Evolutionary conservation across 2,888 invertebrate genomes (phyloP), one percentile per base, ranked within the genome.

Genomic region (Apodemia hepburni): DNA sequence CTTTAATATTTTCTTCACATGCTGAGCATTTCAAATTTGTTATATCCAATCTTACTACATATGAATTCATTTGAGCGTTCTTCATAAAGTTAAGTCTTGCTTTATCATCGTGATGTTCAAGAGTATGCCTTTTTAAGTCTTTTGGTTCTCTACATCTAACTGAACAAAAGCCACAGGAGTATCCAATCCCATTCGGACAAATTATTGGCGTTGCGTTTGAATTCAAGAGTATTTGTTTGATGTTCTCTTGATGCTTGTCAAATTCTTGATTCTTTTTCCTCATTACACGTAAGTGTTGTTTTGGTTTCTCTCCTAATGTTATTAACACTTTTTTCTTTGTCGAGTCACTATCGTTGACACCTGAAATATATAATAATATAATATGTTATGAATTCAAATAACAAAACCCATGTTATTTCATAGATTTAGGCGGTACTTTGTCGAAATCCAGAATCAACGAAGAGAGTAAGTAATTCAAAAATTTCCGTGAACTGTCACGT

Each of bases 201-300:
- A 82, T 75, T 7, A 88, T 81, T 0, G 83, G 84, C 0, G 87
- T 85, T 0, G 86, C 85, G 67, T 86, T 88, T 0, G 87, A 72
- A 35, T 69, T 71, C 0, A 62, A 60, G 33, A 74, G 66, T 3
- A 87, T 75, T 0, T 77, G 77, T 59, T 72, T 75, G 2, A 86
- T 80, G 54, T 85, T 86, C 2, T 85, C 85, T 2, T 81, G 72
- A 57, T 85, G 85, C 68, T 81, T 75, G 51, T 83, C 81, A 0
- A 84, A 64, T 66, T 86, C 84, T 0, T 80, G 74, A 0, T 61
- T 68, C 63, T 67, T 70, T 54, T 66, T 60, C 5, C 49, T 33
- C 51, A 51, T 51, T 17, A 35, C 15, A 47, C 79, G 58, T 59
- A 61, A n/a, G 15, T 59, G 51, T 35, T 64, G 27, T 22, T 22